Evolutionary conservation across 2,797 vertebrate genomes (phyloP).

Genomic region (Poecilia picta): DNA sequence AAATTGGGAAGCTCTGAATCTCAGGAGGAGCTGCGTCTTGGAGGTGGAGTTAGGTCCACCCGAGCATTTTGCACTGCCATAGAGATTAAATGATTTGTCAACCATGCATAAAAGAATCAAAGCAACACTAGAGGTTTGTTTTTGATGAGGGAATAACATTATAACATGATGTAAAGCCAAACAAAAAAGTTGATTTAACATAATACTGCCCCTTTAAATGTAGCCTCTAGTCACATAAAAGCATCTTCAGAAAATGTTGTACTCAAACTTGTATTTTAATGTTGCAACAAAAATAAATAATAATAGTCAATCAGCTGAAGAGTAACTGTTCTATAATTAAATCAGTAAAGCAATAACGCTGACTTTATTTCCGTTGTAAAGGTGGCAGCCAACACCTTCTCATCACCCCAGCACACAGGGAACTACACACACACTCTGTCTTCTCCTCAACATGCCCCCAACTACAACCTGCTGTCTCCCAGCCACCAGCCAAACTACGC

Average conservation of each 20-base stretch:
- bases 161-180: not conserved
- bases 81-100: no score
- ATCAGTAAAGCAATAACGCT: conserved; percentile 42
- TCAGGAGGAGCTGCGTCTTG: no score
- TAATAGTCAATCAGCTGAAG: not conserved
- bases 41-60: no score
- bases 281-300: not conserved
- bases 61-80: no score
- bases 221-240: not conserved
- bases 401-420: conserved; percentile 74
- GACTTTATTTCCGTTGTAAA: conserved; percentile 69
- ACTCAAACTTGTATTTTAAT: not conserved
- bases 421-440: conserved; percentile 76
- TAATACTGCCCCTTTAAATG: not conserved
- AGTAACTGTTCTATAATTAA: not conserved
- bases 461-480: conserved; percentile 75
- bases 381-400: conserved; percentile 95
- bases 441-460: conserved; percentile 73
- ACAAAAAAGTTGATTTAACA: not conserved
- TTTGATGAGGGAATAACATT: no score
- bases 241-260: conserved; percentile 1
- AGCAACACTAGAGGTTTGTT: no score
- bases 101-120: no score
- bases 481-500: conserved; percentile 90
- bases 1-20: no score